Evolutionary conservation across 2,113 vertebrate species (phyloP), one percentile per base, ranked within the genome.

Genomic region (Corynorhinus townsendii): DNA sequence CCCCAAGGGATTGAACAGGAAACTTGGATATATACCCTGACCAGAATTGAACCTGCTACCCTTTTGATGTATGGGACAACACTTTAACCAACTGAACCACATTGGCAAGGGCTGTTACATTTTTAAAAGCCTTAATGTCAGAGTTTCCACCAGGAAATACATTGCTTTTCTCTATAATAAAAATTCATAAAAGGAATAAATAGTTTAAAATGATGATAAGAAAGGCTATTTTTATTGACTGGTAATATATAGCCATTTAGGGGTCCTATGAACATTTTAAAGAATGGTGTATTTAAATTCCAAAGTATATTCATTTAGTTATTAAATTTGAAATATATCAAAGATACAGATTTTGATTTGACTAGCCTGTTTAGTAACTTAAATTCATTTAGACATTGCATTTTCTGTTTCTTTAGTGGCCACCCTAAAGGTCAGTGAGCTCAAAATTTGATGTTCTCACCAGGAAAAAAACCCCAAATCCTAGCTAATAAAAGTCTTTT

Each of bases 351-450:
- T 97, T 97, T 89, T 56, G 85, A 54, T 97, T 97, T 97, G 95
- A 96, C 26, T 93, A 85, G 79, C 52, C 83, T 96, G 30, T 93
- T 94, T 72, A 93, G 54, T 95, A 93, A 94, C 69, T 96, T 35
- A 93, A 95, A 95, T 97, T 98, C 94, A 97, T 97, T 98, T 98
- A 98, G 91, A 82, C 94, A 95, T 89, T n/a, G 47, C 38, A 97
- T 96, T 98, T 98, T 98, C 93, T 97, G 88, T 96, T 97, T 96
- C 40, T 96, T 82, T 94, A 64, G 86, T 97, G 91, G 89, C 96
- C 97, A 98, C 98, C 93, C 90, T 95, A 71, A 97, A 98, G 94
- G 95, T 97, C 93, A 96, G 64, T 79, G 91, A 98, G 71, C 86
- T 96, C 85, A 97, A 96, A 96, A 90, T 94, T 95, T 96, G n/a